Evolutionary conservation across 53 echinoderm and acorn worm species (phyloP).

Genomic region (Apostichopus leukothele): DNA sequence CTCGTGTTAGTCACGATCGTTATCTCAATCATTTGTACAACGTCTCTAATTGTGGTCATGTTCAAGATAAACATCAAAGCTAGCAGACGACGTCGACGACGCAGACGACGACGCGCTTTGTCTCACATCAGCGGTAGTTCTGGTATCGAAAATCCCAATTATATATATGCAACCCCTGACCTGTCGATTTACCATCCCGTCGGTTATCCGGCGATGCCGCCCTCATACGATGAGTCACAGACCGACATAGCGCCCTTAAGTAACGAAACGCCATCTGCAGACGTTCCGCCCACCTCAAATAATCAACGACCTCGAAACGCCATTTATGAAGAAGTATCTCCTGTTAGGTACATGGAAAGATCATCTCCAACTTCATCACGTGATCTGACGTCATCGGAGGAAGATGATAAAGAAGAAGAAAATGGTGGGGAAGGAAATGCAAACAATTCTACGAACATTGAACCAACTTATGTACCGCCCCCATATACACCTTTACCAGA

Average conservation of each 20-base stretch:
- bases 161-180: neutral
- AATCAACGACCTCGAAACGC: neutral
- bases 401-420: conserved; percentile 9
- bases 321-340: conserved; percentile 1
- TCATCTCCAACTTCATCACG: neutral
- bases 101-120: neutral
- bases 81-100: neutral
- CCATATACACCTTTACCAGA: neutral
- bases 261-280: neutral
- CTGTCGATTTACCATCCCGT: neutral
- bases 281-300: too few relatives aligned
- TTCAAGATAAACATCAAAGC: neutral
- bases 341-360: neutral
- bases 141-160: conserved; percentile 35
- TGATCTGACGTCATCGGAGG: neutral
- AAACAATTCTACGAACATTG: neutral
- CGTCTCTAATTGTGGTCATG: neutral
- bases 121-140: conserved; percentile 27
- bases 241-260: neutral
- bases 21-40: neutral
- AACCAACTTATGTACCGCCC: neutral
- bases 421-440: neutral
- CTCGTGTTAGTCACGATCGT: neutral
- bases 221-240: neutral
- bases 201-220: conserved; percentile 21